phyloP scores from a whole-genome alignment of 1,140 invertebrate genomes.

The Drosophila persimilis region DNA sequence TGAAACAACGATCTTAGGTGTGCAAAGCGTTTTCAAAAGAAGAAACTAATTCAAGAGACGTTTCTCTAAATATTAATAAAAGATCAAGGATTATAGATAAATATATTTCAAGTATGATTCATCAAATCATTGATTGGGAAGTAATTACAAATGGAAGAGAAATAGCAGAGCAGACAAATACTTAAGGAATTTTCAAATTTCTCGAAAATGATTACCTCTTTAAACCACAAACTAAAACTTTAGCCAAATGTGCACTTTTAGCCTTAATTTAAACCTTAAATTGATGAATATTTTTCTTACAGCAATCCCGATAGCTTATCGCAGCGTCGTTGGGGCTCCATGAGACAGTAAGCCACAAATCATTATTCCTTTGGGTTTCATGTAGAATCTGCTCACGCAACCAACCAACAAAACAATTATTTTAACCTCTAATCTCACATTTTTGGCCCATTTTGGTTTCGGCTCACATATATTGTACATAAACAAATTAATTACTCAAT shows the following conservation, averaged over 20 bases:
- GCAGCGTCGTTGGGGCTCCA: constrained; percentile 90
- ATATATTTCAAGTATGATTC: no score
- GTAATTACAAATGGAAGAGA: no score
- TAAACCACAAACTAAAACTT: background rate
- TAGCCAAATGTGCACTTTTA: background rate
- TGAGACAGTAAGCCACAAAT: constrained; percentile 88
- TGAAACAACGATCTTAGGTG: no score
- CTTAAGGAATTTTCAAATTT: no score
- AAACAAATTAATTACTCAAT: background rate
- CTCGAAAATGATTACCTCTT: no score
- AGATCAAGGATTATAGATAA: no score
- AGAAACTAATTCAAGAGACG: no score
- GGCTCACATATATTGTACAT: constrained; percentile 35
- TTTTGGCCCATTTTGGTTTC: constrained; percentile 53
- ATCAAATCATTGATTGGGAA: no score
- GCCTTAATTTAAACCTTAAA: background rate
- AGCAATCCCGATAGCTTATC: constrained; percentile 88
- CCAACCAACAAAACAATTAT: background rate
- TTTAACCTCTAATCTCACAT: constrained; percentile 28
- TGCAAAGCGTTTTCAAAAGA: no score
- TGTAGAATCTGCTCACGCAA: constrained; percentile 39
- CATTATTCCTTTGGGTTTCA: constrained; percentile 29
- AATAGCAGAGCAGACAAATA: no score
- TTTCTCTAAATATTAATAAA: no score
- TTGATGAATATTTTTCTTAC: constrained; percentile 59